Conservation (phyloP, 2,113 vertebrate genomes). For the Takifugu bimaculatus region DNA sequence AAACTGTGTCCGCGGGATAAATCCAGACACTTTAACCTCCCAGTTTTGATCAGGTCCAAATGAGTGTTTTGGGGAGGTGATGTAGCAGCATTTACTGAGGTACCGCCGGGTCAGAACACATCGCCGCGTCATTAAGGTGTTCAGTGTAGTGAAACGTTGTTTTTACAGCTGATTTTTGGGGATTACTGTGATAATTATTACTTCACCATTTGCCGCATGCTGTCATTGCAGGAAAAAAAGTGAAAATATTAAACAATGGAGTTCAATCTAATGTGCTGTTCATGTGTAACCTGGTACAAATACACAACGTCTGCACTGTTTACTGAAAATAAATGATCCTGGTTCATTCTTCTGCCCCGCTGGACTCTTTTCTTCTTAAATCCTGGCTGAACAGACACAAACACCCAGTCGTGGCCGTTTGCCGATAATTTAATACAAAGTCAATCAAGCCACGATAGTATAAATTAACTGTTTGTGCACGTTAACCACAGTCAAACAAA, state of each 20-base stretch:
- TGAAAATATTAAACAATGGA: slow-evolving; percentile 42
- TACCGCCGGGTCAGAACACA: slow-evolving; percentile 4
- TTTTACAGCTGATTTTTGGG: neutral
- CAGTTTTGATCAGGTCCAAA: neutral
- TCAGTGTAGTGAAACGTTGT: slow-evolving; percentile 1
- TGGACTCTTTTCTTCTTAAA: neutral
- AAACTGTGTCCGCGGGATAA: slow-evolving; percentile 1
- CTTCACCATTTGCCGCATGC: slow-evolving; percentile 65
- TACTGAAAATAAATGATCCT: slow-evolving; percentile 72
- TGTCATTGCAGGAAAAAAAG: slow-evolving; percentile 47
- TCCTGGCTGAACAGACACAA: neutral
- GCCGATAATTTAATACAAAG: too few relatives aligned
- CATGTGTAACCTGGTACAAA: slow-evolving; percentile 61
- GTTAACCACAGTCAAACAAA: too few relatives aligned
- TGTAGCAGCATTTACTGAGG: slow-evolving; percentile 31
- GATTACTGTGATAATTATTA: slow-evolving; percentile 26
- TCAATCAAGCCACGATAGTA: too few relatives aligned
- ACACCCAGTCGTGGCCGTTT: too few relatives aligned
- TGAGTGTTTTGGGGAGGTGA: neutral
- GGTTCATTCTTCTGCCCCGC: slow-evolving; percentile 44
- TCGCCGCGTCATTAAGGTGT: neutral
- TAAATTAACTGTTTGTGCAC: too few relatives aligned
- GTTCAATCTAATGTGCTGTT: slow-evolving; percentile 62
- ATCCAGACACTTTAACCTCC: too few relatives aligned
- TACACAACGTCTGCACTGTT: slow-evolving; percentile 75